Evolutionary conservation across 2,888 invertebrate genomes (phyloP).

Genomic region (Thera obeliscata): DNA sequence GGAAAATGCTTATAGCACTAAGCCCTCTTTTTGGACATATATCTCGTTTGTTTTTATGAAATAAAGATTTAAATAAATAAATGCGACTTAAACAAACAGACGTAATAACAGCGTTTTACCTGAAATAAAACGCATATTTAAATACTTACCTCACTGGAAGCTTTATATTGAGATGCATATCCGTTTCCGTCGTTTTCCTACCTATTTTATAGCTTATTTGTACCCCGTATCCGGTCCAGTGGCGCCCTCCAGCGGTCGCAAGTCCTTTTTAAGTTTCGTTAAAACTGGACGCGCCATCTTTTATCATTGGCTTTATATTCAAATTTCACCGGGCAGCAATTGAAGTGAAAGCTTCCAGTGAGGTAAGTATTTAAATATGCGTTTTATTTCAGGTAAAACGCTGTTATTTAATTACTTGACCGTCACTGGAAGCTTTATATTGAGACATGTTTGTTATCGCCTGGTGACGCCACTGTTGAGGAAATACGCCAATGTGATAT

Average conservation of each 20-base stretch:
- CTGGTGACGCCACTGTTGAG: not conserved
- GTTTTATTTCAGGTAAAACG: slow-evolving; percentile 2
- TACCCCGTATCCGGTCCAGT: not conserved
- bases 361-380: not conserved
- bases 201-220: not conserved
- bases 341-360: too few relatives aligned
- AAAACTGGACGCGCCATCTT: too few relatives aligned
- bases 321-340: too few relatives aligned
- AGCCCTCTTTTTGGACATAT: too few relatives aligned
- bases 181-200: not conserved
- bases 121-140: not conserved
- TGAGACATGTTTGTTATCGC: slow-evolving; percentile 1
- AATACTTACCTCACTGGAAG: not conserved
- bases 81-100: too few relatives aligned
- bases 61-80: too few relatives aligned
- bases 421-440: not conserved
- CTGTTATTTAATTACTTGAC: not conserved
- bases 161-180: not conserved
- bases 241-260: too few relatives aligned
- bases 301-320: too few relatives aligned
- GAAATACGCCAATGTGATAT: not conserved
- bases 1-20: too few relatives aligned
- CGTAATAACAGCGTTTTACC: not conserved
- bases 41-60: too few relatives aligned
- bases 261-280: too few relatives aligned